Evolutionary conservation across 2,888 invertebrate genomes (phyloP).

Genomic region (Antitype chi): DNA sequence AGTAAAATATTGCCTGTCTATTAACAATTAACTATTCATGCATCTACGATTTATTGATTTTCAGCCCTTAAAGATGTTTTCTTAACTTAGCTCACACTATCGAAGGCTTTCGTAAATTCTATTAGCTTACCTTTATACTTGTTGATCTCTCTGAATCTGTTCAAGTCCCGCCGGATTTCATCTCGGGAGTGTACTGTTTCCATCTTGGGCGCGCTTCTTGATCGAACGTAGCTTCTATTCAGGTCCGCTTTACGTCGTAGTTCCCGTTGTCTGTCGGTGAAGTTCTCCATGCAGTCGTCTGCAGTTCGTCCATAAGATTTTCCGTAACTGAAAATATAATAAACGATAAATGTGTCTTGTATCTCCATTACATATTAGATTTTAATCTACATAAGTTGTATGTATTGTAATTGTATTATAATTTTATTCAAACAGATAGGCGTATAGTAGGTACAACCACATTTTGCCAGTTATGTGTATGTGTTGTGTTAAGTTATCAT

Average conservation of each 20-base stretch:
- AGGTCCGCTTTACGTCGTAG: conserved; percentile 83
- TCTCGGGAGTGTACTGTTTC: conserved; percentile 90
- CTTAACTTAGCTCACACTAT: not conserved
- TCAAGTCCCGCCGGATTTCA: conserved; percentile 88
- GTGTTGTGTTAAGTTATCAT: no score
- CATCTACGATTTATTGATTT: not conserved
- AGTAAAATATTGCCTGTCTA: not conserved
- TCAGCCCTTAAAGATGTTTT: not conserved
- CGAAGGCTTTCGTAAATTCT: conserved; percentile 6
- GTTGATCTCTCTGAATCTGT: conserved; percentile 88
- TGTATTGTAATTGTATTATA: conserved; percentile 5
- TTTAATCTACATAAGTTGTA: conserved; percentile 20
- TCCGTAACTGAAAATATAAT: conserved; percentile 81
- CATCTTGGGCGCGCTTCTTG: conserved; percentile 91
- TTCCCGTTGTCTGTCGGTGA: conserved; percentile 86
- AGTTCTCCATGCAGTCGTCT: conserved; percentile 91
- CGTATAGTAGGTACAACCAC: no score
- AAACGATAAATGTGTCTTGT: not conserved
- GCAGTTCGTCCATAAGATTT: conserved; percentile 91
- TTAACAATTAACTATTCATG: not conserved
- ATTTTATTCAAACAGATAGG: not conserved
- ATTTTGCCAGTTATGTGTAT: no score
- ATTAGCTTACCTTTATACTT: conserved; percentile 87
- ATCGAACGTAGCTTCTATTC: conserved; percentile 85
- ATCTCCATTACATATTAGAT: conserved; percentile 6